phyloP scores from a whole-genome alignment of 2,797 vertebrate species.

The Tenualosa thibaudeaui region DNA sequence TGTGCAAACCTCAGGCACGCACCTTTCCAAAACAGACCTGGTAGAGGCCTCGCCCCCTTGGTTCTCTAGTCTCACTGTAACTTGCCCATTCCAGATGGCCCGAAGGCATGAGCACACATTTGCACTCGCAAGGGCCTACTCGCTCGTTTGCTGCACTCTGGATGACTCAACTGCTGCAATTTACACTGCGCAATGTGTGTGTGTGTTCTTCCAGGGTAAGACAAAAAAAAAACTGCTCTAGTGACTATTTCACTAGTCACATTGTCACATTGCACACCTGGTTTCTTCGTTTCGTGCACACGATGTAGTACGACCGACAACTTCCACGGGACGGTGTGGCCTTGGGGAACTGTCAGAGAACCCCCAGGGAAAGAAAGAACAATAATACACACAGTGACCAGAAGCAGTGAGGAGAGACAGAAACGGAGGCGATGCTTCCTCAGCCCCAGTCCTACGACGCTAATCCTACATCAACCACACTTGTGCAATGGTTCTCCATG shows the following conservation, averaged over 20 bases:
- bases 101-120: not conserved
- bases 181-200: conserved; percentile 27
- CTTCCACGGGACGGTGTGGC: not conserved
- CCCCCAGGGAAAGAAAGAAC: not conserved
- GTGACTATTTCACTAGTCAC: no score
- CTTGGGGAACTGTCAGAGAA: not conserved
- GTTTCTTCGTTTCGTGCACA: not conserved
- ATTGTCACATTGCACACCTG: not conserved
- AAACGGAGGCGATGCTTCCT: not conserved
- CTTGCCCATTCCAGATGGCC: not conserved
- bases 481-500: not conserved
- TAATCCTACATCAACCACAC: not conserved
- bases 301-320: not conserved
- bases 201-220: not conserved
- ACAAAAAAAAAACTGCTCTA: not conserved
- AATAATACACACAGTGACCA: not conserved
- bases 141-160: conserved; percentile 54
- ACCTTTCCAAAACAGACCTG: not conserved
- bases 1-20: not conserved
- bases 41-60: not conserved
- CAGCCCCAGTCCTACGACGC: not conserved
- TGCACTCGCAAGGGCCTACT: not conserved
- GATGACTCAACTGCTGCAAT: conserved; percentile 70
- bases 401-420: not conserved
- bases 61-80: not conserved